Base-by-base conservation (phyloP, 2,888 invertebrate genomes). In the Acrobasis consociella region DNA sequence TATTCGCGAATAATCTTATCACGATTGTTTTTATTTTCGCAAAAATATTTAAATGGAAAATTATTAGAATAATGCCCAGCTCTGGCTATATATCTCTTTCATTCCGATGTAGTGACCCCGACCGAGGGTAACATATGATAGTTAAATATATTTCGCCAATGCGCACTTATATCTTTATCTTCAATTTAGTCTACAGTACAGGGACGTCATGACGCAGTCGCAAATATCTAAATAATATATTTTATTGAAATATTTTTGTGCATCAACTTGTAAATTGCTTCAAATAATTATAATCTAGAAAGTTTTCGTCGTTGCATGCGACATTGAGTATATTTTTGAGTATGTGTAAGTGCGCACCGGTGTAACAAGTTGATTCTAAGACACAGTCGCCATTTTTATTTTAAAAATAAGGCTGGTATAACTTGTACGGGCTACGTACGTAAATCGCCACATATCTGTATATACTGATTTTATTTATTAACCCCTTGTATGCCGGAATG, bases 1-100 rank as follows among this genome's bases (percentile, higher is more conserved):
- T n/a, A n/a, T n/a, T n/a, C n/a, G n/a, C n/a, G n/a, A n/a, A n/a
- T n/a, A n/a, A n/a, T n/a, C n/a, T n/a, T n/a, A n/a, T n/a, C n/a
- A n/a, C n/a, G n/a, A n/a, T n/a, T n/a, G n/a, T n/a, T n/a, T n/a
- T n/a, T n/a, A n/a, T n/a, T n/a, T n/a, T n/a, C n/a, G n/a, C n/a
- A n/a, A n/a, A n/a, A n/a, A n/a, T n/a, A n/a, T n/a, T n/a, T n/a
- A n/a, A n/a, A n/a, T n/a, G n/a, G n/a, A n/a, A n/a, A n/a, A n/a
- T n/a, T n/a, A n/a, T n/a, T n/a, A n/a, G n/a, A n/a, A n/a, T n/a
- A n/a, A n/a, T n/a, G n/a, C n/a, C n/a, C n/a, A n/a, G n/a, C n/a
- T n/a, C n/a, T n/a, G n/a, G n/a, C n/a, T n/a, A n/a, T 78, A 71
- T 81, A 75, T 80, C 83, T 88, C 72, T 86, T 87, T 83, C 89